These are phyloP conservation scores for Tyria jacobaeae DNA, from an alignment of 2,888 invertebrate species.

Conservation along the genomic window DNA sequence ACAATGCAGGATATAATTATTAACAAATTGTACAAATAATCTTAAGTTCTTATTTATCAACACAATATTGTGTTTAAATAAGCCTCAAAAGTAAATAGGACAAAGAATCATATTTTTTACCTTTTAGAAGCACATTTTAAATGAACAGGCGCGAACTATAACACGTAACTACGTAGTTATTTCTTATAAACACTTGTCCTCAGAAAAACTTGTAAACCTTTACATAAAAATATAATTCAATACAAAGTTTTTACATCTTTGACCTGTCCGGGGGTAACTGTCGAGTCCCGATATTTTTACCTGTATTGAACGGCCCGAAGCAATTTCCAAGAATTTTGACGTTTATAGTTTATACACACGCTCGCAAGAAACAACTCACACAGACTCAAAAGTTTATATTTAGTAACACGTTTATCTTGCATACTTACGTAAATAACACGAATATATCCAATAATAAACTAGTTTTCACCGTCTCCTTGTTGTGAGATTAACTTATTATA, in stretches of 20 bases:
- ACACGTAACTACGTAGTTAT: not conserved
- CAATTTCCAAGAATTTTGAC: slow-evolving; percentile 79
- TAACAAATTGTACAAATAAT: not conserved
- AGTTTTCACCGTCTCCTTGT: slow-evolving; percentile 34
- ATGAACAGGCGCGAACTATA: not conserved
- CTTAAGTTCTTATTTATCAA: not conserved
- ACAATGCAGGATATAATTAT: not conserved
- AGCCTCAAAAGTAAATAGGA: not conserved
- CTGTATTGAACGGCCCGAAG: slow-evolving; percentile 56
- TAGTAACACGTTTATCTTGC: slow-evolving; percentile 57
- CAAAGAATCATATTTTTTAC: not conserved
- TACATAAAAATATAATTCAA: not conserved
- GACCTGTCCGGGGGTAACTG: slow-evolving; percentile 27
- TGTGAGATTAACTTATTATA: slow-evolving; percentile 26
- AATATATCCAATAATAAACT: slow-evolving; percentile 29
- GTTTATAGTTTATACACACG: slow-evolving; percentile 60
- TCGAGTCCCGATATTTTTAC: slow-evolving; percentile 33
- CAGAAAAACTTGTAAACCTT: slow-evolving; percentile 34
- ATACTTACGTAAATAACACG: slow-evolving; percentile 40
- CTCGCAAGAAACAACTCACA: slow-evolving; percentile 49
- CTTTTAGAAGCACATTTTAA: slow-evolving; percentile 8
- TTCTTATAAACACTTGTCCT: not conserved
- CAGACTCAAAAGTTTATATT: slow-evolving; percentile 70
- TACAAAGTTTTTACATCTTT: not conserved
- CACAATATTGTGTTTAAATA: not conserved